Evolutionary conservation across 2,113 vertebrate species (phyloP), one percentile per base, ranked within the genome.

Genomic region (Daphoenositta chrysoptera): DNA sequence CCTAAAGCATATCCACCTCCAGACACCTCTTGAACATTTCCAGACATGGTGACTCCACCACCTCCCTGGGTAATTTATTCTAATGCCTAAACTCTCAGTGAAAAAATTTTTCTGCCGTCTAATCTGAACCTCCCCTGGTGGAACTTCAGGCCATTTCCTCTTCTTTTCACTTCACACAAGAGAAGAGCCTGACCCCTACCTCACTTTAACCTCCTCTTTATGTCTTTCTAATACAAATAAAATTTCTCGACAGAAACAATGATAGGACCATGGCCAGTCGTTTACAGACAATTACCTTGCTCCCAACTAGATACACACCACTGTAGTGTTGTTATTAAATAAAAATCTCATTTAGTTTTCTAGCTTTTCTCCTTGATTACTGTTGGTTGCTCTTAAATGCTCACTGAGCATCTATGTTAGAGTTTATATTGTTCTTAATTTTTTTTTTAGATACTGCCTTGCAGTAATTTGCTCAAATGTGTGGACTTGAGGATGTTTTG

Each of bases 31-130:
- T 65, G 58, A 57, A 50, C 11, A 11, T 20, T 42, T 61, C 42
- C 31, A 42, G 31, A 28, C 16, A 24, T 15, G 28, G 23, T 51
- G 33, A 66, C 19, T 58, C 13, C 16, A 53, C 20, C 7, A 26
- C 16, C 4, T 47, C 53, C 11, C 13, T 60, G 24, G 30, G 5
- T 45, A n/a, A 60, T 50, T 39, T 45, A n/a, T 82, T 60, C 23
- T 28, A 60, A 45, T 14, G 9, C 16, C 13, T 45, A 16, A 60
- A 58, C 7, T 39, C 39, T 39, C 19, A 39, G 28, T 9, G 18
- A 33, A 37, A 42, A 7, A 3, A 10, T 0, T 3, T 30, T 31
- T 50, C 13, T 45, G 0, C 28, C 51, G 4, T 30, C 19, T n/a
- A 51, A 66, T 53, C 33, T 73, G 33, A 45, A 73, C 9, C 6